Conservation (phyloP, 2,888 invertebrate genomes). For the Lasius fuliginosus region DNA sequence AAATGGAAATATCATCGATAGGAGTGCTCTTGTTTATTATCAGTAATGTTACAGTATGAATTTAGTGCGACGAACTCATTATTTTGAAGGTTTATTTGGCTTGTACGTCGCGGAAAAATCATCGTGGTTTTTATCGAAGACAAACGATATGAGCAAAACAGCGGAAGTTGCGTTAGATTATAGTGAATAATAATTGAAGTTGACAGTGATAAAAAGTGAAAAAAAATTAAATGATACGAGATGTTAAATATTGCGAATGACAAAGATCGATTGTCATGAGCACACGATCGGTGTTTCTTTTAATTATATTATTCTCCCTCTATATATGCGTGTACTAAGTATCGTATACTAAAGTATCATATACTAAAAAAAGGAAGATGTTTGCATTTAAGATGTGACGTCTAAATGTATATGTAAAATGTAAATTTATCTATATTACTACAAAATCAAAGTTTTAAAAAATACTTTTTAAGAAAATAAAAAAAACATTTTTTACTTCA, state of each 20-base stretch:
- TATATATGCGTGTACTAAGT: not conserved
- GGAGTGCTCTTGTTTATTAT: not conserved
- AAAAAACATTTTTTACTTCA: not conserved
- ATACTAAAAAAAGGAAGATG: not conserved
- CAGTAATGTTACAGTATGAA: not conserved
- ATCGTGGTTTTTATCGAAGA: conserved; percentile 20
- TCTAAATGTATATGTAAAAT: not conserved
- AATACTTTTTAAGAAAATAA: not conserved
- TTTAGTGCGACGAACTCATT: not conserved
- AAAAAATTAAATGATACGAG: conserved; percentile 34
- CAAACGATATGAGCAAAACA: conserved; percentile 2
- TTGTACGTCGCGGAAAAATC: not conserved
- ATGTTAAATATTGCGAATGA: conserved; percentile 2
- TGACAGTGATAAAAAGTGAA: not conserved
- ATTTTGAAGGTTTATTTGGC: conserved; percentile 13
- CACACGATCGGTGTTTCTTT: not conserved
- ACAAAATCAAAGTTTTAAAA: not conserved
- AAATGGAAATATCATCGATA: not conserved
- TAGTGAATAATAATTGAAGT: conserved; percentile 13
- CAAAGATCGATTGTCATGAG: conserved; percentile 6
- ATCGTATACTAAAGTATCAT: too few species aligned
- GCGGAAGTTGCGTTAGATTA: not conserved
- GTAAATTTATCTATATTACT: not conserved
- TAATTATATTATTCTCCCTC: not conserved
- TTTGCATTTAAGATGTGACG: conserved; percentile 10